Evolutionary conservation across 1,140 invertebrate genomes (phyloP).

Genomic region (Leptinotarsa defecta): DNA sequence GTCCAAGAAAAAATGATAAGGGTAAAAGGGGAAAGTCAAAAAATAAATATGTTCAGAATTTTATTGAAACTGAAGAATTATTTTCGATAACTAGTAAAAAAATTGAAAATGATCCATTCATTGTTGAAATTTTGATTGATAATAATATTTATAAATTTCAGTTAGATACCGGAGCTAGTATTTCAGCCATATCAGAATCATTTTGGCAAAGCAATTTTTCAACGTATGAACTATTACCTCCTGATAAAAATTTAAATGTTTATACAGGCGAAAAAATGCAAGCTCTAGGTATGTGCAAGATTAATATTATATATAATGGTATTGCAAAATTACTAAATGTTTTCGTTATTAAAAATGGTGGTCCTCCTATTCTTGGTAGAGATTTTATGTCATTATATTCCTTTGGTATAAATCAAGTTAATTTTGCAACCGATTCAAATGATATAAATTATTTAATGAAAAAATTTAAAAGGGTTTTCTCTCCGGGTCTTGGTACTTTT

Average conservation of each 20-base stretch:
- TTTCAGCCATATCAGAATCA: conserved; percentile 13
- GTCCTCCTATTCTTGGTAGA: conserved; percentile 15
- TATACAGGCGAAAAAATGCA: conserved; percentile 14
- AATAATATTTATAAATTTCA: conserved; percentile 9
- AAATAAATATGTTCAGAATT: conserved; percentile 11
- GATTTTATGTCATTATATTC: conserved; percentile 22
- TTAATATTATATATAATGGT: conserved; percentile 14
- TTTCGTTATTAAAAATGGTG: conserved; percentile 16
- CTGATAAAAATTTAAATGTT: conserved; percentile 19
- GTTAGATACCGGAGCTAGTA: conserved; percentile 7
- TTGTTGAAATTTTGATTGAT: conserved; percentile 11
- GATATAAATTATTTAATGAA: conserved; percentile 20
- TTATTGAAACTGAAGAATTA: conserved; percentile 20
- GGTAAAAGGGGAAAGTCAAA: not conserved
- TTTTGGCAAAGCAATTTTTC: conserved; percentile 20
- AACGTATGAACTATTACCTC: not conserved
- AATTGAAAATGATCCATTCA: conserved; percentile 12
- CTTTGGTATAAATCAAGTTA: conserved; percentile 19
- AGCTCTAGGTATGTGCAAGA: conserved; percentile 10
- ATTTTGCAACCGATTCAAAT: conserved; percentile 17
- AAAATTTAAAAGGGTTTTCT: conserved; percentile 18
- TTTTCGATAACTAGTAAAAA: conserved; percentile 4
- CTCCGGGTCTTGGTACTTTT: conserved; percentile 11
- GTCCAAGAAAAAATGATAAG: conserved; percentile 12
- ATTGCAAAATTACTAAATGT: conserved; percentile 11